Percentiles rank a stretch among this genome's conserved stretches.
phyloP scores from a whole-genome alignment of 2,113 vertebrate species.

The Prochilodus magdalenae region DNA sequence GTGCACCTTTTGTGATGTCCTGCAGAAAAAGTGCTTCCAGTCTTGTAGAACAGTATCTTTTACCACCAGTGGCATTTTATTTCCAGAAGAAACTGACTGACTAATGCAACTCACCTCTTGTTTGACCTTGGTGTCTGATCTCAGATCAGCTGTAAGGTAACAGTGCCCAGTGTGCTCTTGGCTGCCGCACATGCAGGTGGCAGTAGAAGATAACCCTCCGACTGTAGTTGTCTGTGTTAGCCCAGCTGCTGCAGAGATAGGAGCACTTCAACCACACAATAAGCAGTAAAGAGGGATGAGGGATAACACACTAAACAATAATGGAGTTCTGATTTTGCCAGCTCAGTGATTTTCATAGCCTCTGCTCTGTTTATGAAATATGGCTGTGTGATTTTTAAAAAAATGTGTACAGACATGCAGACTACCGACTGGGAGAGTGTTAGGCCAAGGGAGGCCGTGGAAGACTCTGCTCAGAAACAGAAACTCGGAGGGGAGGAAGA shows the following conservation, averaged over 20 bases:
- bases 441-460: slow-evolving; percentile 73
- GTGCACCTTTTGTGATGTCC: not conserved
- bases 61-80: slow-evolving; percentile 10
- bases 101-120: slow-evolving; percentile 13
- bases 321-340: not conserved
- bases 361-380: slow-evolving; percentile 16
- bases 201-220: slow-evolving; percentile 71
- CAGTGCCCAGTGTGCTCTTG: slow-evolving; percentile 48
- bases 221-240: slow-evolving; percentile 54
- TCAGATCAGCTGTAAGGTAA: slow-evolving; percentile 25
- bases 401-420: slow-evolving; percentile 75
- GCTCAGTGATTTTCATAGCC: not conserved
- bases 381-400: not conserved
- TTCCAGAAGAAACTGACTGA: slow-evolving; percentile 14
- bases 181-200: slow-evolving; percentile 63
- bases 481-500: slow-evolving; percentile 85
- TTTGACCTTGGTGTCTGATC: slow-evolving; percentile 24
- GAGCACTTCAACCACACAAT: slow-evolving; percentile 49
- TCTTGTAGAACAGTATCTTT: not conserved
- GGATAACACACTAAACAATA: not conserved
- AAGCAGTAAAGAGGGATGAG: slow-evolving; percentile 15
- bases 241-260: slow-evolving; percentile 53
- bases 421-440: slow-evolving; percentile 84
- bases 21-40: not conserved
- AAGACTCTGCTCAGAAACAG: slow-evolving; percentile 76